Base-by-base conservation (phyloP, 2,113 vertebrate genomes). In the Zosterops hypoxanthus region DNA sequence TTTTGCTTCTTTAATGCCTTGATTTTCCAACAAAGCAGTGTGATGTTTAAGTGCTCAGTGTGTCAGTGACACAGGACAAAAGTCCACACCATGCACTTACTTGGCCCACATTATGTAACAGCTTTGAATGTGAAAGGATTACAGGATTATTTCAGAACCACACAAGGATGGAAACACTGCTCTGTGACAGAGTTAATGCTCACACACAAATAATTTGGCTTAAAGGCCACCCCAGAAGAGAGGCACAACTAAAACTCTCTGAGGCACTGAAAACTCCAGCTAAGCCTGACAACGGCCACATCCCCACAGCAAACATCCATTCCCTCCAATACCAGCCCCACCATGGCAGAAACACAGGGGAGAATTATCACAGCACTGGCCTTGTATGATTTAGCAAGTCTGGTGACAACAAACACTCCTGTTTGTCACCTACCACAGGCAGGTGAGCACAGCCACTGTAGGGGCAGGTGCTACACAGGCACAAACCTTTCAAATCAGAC, bases 331-430 rank as follows among this genome's bases (percentile, higher is more conserved):
- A 12, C 9, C 69, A 79, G 49, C 33, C 44, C 34, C 29, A 26
- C 6, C 41, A 15, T 1, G 1, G 53, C 66, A 53, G 19, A 21
- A 11, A 47, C 1, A 13, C 2, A 8, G 57, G 41, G 2, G 28
- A n/a, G 39, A 36, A 25, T 4, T 0, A 6, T 28, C 36, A n/a
- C 2, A 50, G 20, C 34, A 39, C 8, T 21, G 41, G 39, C 10
- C 23, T 52, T 7, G 14, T 6, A 17, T 52, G 63, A 25, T 49
- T 36, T 17, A 18, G 26, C 65, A 71, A 28, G 19, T 5, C 26
- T 89, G 56, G 44, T 63, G 57, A 36, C n/a, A 69, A 14, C 15
- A 18, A 0, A 8, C 11, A 14, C 5, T 9, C 8, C 31, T 21
- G 9, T 8, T 1, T 2, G 63, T 60, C 49, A 60, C 56, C 4